phyloP scores from a whole-genome alignment of 2,888 invertebrate species.

The Melolontha melolontha region DNA sequence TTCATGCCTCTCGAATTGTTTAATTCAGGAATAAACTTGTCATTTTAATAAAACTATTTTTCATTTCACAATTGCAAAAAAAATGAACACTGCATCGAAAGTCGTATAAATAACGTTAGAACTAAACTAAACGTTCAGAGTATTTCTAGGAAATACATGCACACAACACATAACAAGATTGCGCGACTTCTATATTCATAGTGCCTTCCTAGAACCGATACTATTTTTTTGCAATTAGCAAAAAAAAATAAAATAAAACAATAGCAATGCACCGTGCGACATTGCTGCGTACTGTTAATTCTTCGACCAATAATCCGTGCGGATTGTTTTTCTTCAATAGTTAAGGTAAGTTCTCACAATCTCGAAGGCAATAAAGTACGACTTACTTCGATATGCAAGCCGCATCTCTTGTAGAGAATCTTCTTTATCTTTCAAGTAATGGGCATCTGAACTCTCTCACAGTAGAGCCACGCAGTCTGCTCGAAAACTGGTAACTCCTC shows the following conservation, averaged over 20 bases:
- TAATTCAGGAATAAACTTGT: too few relatives aligned
- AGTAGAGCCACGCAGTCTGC: constrained; percentile 64
- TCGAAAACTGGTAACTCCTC: constrained; percentile 56
- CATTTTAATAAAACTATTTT: too few relatives aligned
- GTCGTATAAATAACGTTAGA: constrained; percentile 3
- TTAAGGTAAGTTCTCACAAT: constrained; percentile 61
- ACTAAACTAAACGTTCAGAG: constrained; percentile 1
- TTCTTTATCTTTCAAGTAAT: constrained; percentile 61
- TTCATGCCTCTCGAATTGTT: too few relatives aligned
- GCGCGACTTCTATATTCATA: constrained; percentile 36
- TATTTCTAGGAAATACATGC: constrained; percentile 22
- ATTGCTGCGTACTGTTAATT: constrained; percentile 47
- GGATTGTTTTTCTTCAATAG: constrained; percentile 52
- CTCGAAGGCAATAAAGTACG: constrained; percentile 61
- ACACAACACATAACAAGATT: constrained; percentile 10
- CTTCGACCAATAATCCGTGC: constrained; percentile 43
- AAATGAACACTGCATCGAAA: not conserved
- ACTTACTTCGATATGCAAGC: constrained; percentile 61
- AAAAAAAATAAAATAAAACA: constrained; percentile 43
- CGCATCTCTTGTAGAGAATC: constrained; percentile 62
- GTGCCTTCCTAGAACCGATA: constrained; percentile 25
- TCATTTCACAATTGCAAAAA: not conserved
- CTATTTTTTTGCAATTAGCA: constrained; percentile 18
- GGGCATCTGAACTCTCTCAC: constrained; percentile 63
- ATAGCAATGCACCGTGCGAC: constrained; percentile 44